phyloP scores from a whole-genome alignment of 2,797 vertebrate species.

The Lepilemur ruficaudatus region DNA sequence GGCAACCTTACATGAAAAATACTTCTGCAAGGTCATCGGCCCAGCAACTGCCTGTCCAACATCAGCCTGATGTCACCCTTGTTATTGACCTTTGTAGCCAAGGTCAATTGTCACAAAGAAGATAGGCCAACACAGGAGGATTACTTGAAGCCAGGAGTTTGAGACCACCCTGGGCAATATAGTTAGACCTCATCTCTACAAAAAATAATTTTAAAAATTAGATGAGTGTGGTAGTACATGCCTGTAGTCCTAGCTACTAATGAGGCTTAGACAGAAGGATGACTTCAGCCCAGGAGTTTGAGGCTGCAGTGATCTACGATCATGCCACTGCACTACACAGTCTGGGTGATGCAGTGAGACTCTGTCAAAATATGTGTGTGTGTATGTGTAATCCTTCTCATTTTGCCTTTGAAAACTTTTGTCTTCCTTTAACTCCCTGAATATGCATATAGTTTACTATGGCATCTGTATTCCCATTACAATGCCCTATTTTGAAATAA shows the following conservation, averaged over 20 bases:
- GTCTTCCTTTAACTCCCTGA: not conserved
- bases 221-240: not conserved
- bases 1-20: not conserved
- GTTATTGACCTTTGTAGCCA: not conserved
- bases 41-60: not conserved
- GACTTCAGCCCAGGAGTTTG: too few species aligned
- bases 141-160: too few species aligned
- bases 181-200: too few species aligned
- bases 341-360: not conserved
- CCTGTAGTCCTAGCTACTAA: not conserved
- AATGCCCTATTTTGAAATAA: not conserved
- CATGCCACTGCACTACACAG: too few species aligned
- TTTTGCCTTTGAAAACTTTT: not conserved
- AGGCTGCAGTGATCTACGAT: too few species aligned
- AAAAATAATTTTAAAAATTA: too few species aligned
- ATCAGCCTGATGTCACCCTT: not conserved
- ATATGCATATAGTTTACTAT: not conserved
- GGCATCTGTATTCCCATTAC: not conserved
- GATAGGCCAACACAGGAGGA: not conserved
- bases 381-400: too few species aligned
- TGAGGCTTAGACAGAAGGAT: not conserved
- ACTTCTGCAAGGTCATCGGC: not conserved
- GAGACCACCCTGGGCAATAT: too few species aligned
- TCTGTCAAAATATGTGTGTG: not conserved
- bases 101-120: not conserved